Evolutionary conservation across 2,113 vertebrate species (phyloP), one percentile per base, ranked within the genome.

Genomic region (Ahaetulla prasina): DNA sequence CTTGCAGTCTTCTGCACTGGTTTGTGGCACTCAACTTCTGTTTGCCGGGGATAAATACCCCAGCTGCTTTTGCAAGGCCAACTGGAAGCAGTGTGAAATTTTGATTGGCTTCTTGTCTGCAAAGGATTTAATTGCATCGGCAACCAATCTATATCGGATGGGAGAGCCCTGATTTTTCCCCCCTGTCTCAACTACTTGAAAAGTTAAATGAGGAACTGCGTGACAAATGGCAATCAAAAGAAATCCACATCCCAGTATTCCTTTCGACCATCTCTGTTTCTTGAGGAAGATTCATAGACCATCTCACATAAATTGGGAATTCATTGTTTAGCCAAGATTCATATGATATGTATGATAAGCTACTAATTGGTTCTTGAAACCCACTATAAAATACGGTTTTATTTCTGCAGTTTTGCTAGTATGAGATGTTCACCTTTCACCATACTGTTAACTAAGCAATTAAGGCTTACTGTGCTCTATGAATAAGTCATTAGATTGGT

Each of bases 111-210:
- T 35, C n/a, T 80, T 74, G 39, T 80, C 68, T 80, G 16, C 68
- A 80, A 80, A 39, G 35, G 8, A 39, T 39, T 39, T 43, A 80
- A 80, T 80, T 39, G 35, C 35, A 80, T 80, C 43, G 74, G 18
- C 6, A 80, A 80, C 7, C 68, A 80, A 22, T 39, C 74, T 43
- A 22, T 80, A 80, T 80, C 3, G 74, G 74, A 39, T 22, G 35
- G 16, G n/a, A 22, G 35, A 43, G n/a, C 18, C 2, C n/a, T 80
- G n/a, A 39, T 80, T 39, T 0, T 1, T 0, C 1, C 2, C 16
- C 35, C 35, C 68, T 0, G 1, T 1, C 18, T 39, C 35, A 80
- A 39, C 74, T 22, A 16, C 14, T 39, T 80, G 16, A 80, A 80
- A 80, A 80, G 8, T 80, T 80, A 80, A 80, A 80, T 39, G 25